A percentile compares a stretch with the other conserved stretches of the same genome.
phyloP scores from a whole-genome alignment of 2,113 vertebrate genomes.

The Steatornis caripensis region DNA sequence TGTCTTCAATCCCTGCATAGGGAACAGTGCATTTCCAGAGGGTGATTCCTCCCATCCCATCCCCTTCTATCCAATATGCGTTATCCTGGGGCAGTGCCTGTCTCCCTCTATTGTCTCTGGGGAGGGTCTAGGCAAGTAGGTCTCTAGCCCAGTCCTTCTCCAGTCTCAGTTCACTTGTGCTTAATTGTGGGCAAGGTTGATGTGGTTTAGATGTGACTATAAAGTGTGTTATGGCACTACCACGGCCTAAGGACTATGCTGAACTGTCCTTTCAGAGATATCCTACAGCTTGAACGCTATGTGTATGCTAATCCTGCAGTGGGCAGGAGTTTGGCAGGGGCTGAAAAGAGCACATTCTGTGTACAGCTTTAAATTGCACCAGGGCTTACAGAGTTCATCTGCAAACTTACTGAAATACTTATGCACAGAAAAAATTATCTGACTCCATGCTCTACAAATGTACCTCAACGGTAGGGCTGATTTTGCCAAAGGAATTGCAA shows the following conservation, averaged over 20 bases:
- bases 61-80: background rate
- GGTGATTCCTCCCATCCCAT: background rate
- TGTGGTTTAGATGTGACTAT: background rate
- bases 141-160: background rate
- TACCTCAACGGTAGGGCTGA: background rate
- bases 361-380: background rate
- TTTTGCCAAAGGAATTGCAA: background rate
- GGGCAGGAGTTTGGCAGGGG: background rate
- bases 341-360: background rate
- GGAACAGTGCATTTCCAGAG: background rate
- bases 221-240: background rate
- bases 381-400: background rate
- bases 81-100: background rate
- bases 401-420: background rate
- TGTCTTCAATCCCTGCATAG: background rate
- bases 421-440: constrained; percentile 6
- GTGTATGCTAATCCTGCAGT: background rate
- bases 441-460: background rate
- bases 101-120: background rate
- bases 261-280: background rate
- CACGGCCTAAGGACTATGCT: background rate
- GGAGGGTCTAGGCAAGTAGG: background rate
- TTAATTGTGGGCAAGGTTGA: background rate
- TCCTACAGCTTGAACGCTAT: background rate
- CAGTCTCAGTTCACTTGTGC: background rate